Conservation (phyloP, 2,797 vertebrate species). For the Philypnodon macrostomus region DNA sequence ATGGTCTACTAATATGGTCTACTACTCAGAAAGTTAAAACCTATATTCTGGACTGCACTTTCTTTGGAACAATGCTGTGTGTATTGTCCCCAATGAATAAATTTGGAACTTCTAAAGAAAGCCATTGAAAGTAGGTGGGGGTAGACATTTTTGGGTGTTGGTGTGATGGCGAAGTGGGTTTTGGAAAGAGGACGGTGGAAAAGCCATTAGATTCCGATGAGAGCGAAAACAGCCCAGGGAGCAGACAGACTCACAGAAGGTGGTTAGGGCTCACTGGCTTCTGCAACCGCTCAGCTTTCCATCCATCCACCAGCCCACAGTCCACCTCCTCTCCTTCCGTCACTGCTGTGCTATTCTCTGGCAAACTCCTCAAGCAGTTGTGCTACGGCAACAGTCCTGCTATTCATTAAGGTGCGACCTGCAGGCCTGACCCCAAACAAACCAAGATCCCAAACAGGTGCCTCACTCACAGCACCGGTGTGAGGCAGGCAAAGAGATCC, state of each 20-base stretch:
- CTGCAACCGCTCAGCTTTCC: constrained; percentile 62
- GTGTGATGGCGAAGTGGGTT: constrained; percentile 51
- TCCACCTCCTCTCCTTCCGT: constrained; percentile 38
- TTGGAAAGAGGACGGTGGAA: constrained; percentile 72
- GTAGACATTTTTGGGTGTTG: constrained; percentile 12
- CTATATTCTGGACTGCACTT: constrained; percentile 3
- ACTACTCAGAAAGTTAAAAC: too few relatives aligned
- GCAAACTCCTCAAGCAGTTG: constrained; percentile 54
- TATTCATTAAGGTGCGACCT: constrained; percentile 70
- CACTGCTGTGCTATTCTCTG: constrained; percentile 55
- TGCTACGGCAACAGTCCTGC: constrained; percentile 63
- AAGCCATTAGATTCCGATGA: constrained; percentile 74
- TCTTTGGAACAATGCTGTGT: constrained; percentile 6
- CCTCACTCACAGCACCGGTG: constrained; percentile 20
- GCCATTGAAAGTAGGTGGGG: constrained; percentile 11
- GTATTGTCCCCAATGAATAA: constrained; percentile 3
- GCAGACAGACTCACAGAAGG: constrained; percentile 73
- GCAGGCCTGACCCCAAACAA: constrained; percentile 65
- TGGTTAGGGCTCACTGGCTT: constrained; percentile 73
- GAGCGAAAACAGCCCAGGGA: constrained; percentile 68
- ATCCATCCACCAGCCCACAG: constrained; percentile 26
- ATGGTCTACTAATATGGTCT: too few relatives aligned
- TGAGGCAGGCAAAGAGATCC: constrained; percentile 40
- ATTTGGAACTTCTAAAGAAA: constrained; percentile 7
- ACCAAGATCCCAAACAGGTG: constrained; percentile 67